Evolutionary conservation across 2,113 vertebrate species (phyloP), one percentile per base, ranked within the genome.

Genomic region (Accipiter virgatus): DNA sequence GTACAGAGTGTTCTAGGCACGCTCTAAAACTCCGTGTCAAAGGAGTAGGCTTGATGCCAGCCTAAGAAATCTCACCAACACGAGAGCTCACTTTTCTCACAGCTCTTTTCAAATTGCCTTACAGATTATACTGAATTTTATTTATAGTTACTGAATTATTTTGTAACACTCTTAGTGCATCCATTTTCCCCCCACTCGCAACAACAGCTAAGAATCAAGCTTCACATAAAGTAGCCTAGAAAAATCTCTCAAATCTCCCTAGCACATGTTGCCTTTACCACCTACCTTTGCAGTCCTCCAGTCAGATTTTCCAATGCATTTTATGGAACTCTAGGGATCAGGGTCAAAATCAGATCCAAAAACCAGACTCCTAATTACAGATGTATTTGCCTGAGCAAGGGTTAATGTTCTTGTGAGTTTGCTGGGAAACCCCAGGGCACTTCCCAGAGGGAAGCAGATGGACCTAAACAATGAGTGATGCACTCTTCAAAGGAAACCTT

Each of bases 81-180:
- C 0, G 4, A 88, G 53, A 88, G 53, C 67, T 77, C 43, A 22
- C 45, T 93, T 84, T 67, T 81, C 73, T 86, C 50, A 93, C 79
- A 94, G 87, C 45, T 91, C 62, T 65, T 70, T 81, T 80, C 79
- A 91, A 67, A 82, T 12, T n/a, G 36, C 34, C 43, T 61, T 80
- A 75, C 61, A 83, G 92, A 90, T 66, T 82, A 62, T 9, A 59
- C 13, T 29, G 53, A 45, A 45, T 58, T 86, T 84, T 93, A 95
- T 95, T 96, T 88, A 88, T 82, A 94, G 85, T 40, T 81, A 62
- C 82, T 78, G 75, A 63, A 80, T 88, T 92, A 86, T 86, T 92
- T 50, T 88, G 63, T 77, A 92, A 93, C 50, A 59, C 32, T 67
- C n/a, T 61, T 27, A 20, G 56, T 59, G 53, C 20, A 89, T 71